Base-by-base conservation (phyloP, 1,140 invertebrate genomes). In the Mamestra configurata region DNA sequence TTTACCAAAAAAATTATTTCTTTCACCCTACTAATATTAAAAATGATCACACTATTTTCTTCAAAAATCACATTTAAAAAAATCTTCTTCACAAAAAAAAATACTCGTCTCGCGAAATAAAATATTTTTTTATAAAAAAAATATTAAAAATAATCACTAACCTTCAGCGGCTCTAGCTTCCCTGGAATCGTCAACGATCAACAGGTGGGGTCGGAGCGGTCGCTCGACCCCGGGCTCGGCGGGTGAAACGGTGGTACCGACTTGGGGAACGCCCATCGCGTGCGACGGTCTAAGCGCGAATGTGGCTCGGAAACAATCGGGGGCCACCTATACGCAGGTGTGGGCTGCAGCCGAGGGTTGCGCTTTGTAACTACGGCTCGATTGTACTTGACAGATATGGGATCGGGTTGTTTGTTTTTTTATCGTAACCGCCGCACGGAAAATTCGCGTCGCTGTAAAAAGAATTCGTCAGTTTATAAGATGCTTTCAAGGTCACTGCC, bases 111-210 rank as follows among this genome's bases (percentile, higher is more conserved):
- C 51, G 22, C 2, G 11, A 59, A 59, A 6, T 11, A 40, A 40
- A 18, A 66, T n/a, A 31, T 51, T 10, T 24, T n/a, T 6, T 55
- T 18, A 15, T n/a, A 20, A 35, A 24, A 22, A 11, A 49, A 80
- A 80, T 78, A 35, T 35, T 18, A 53, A 55, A 55, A 27, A 11
- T 72, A 46, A 20, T 70, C 81, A 92, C 92, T 94, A 87, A 94
- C 92, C 92, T 93, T 90, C 89, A 24, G 76, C 89, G 18, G 85
- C 80, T 84, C 88, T 88, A 61, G 89, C 81, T 84, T 94, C 89
- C 77, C 92, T 87, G 79, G 92, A 92, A 82, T 94, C 91, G 88
- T 93, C 93, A 72, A 94, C 88, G 83, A 94, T 94, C 91, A 94
- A 93, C 93, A 93, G 92, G 93, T 94, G 90, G 77, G 92, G 92